Evolutionary conservation across 2,888 invertebrate genomes (phyloP), one percentile per base, ranked within the genome.

Genomic region (Scrobipalpa atriplicella): DNA sequence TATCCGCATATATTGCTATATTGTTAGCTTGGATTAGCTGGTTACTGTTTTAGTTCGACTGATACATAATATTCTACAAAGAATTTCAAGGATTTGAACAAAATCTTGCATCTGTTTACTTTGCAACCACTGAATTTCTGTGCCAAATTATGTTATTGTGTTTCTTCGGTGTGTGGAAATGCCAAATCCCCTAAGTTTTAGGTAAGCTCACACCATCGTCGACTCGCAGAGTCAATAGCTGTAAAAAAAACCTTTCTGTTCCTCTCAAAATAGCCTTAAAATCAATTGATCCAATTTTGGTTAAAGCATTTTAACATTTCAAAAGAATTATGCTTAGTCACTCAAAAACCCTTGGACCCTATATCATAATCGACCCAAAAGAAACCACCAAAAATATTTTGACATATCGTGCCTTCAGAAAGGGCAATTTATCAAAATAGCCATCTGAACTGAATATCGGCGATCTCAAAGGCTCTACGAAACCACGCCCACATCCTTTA

Each of bases 351-450:
- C n/a, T 58, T 6, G 36, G 5, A n/a, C 36, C n/a, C 29, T 10
- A 56, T 9, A 56, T n/a, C 21, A 7, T 13, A 29, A 6, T 21
- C 11, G 18, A 21, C 0, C 38, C 36, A 58, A 62, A 52, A 52
- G 63, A 67, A 67, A 67, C 64, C 43, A 38, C 54, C 58, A 51
- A 60, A 72, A 74, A 74, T 73, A 74, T 74, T 74, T 72, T 73
- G 74, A 74, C 72, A 69, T 64, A 65, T 72, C 69, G 69, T 69
- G 64, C 62, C 16, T 61, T 64, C 65, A 69, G 65, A 64, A 64
- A 60, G 29, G 66, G 62, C 66, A 58, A 74, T 71, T 70, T 71
- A 73, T 73, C 74, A 73, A 71, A 64, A 39, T 43, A 68, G 58
- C 70, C 69, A 67, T 69, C 70, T 66, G 62, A 67, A 69, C 41